These are phyloP conservation scores for Phaonia tiefii DNA, from an alignment of 2,888 invertebrate genomes.

Conservation along the genomic window DNA sequence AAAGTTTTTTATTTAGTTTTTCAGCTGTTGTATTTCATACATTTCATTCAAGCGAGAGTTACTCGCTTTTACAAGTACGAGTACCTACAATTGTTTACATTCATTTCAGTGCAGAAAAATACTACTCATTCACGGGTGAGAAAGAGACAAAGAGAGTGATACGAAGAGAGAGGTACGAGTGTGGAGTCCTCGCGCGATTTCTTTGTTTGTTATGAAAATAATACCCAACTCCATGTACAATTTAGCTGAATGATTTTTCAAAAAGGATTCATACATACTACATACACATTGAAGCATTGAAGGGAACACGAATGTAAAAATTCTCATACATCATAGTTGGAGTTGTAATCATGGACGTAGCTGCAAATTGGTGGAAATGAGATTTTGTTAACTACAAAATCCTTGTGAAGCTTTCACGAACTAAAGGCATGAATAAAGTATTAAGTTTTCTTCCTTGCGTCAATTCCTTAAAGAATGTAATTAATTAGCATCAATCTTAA, in stretches of 20 bases:
- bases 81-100: constrained; percentile 40
- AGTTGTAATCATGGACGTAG: not conserved
- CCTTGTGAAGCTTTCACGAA: no score
- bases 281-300: not conserved
- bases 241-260: constrained; percentile 12
- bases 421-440: no score
- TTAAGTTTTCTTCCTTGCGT: no score
- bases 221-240: constrained; percentile 23
- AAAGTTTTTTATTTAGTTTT: constrained; percentile 2
- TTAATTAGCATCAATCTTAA: no score
- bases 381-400: no score
- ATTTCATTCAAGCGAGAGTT: not conserved
- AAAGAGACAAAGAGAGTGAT: no score
- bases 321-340: constrained; percentile 1
- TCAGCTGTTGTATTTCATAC: not conserved
- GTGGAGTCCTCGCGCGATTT: not conserved
- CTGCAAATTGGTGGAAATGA: no score
- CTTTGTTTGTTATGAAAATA: constrained; percentile 29
- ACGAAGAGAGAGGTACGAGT: no score
- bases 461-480: no score
- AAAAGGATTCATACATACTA: not conserved
- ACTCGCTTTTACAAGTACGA: constrained; percentile 14
- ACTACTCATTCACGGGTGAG: not conserved
- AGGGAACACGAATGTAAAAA: not conserved
- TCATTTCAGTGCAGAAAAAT: constrained; percentile 36